Evolutionary conservation across 2,113 vertebrate genomes (phyloP).

Genomic region (Apodemus sylvaticus): DNA sequence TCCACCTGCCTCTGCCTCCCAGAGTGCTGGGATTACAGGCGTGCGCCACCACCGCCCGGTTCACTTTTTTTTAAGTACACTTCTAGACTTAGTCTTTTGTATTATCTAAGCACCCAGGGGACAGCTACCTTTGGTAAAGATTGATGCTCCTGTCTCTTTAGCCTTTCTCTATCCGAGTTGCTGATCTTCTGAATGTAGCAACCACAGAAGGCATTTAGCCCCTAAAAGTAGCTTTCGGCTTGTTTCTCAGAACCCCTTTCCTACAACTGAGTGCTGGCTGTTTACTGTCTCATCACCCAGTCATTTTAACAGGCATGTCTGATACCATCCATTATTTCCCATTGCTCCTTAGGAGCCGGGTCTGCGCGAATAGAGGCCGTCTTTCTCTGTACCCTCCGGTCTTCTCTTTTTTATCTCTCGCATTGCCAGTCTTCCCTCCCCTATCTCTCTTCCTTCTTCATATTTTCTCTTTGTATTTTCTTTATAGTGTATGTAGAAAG

Average conservation of each 20-base stretch:
- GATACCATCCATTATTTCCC: background rate
- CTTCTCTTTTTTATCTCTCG: background rate
- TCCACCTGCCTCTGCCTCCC: too few species aligned
- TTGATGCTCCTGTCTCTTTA: constrained; percentile 15
- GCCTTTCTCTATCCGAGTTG: constrained; percentile 26
- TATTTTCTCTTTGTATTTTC: background rate
- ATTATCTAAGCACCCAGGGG: constrained; percentile 35
- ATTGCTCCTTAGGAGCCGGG: background rate
- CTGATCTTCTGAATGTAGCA: constrained; percentile 33
- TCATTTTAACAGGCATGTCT: constrained; percentile 27
- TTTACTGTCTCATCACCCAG: constrained; percentile 37
- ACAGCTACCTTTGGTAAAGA: constrained; percentile 34
- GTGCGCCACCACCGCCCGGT: too few species aligned
- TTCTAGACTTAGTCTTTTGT: constrained; percentile 34
- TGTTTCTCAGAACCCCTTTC: constrained; percentile 51
- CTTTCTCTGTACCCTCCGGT: background rate
- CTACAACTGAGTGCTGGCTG: background rate
- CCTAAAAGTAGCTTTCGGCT: constrained; percentile 50
- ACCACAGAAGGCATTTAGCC: constrained; percentile 28
- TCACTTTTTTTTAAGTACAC: background rate
- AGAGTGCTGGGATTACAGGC: too few species aligned
- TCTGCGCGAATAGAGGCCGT: background rate
- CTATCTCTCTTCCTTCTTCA: too few species aligned
- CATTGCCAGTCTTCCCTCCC: background rate
- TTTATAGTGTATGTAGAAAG: background rate